Conservation (phyloP, 2,797 vertebrate species). For the Enteromius argenteus region DNA sequence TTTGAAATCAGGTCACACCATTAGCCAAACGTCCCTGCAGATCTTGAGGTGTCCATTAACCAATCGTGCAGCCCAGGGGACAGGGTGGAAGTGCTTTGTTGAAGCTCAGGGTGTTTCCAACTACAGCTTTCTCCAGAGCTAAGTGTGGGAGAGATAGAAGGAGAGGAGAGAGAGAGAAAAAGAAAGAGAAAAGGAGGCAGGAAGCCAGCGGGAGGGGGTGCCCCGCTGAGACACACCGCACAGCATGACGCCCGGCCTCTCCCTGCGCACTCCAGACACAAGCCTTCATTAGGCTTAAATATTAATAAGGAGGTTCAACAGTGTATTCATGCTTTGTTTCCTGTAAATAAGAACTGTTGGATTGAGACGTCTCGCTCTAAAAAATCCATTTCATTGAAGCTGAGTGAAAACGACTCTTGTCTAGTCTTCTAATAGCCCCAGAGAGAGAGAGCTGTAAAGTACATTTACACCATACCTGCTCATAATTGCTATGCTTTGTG, state of each 20-base stretch:
- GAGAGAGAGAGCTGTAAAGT: slow-evolving; percentile 1
- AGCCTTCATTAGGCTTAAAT: slow-evolving; percentile 74
- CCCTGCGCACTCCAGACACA: slow-evolving; percentile 54
- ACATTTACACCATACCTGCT: slow-evolving; percentile 24
- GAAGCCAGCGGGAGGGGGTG: background rate
- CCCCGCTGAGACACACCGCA: slow-evolving; percentile 31
- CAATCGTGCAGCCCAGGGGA: slow-evolving; percentile 12
- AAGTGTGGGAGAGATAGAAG: slow-evolving; percentile 17
- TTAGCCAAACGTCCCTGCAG: slow-evolving; percentile 1
- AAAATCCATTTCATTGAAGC: slow-evolving; percentile 60
- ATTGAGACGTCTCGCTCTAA: slow-evolving; percentile 51
- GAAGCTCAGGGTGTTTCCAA: slow-evolving; percentile 21
- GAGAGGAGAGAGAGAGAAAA: slow-evolving; percentile 21
- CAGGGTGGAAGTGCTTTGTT: background rate
- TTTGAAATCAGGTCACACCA: slow-evolving; percentile 31
- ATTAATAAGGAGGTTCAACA: slow-evolving; percentile 74
- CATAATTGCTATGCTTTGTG: slow-evolving; percentile 13
- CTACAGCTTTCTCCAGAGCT: background rate
- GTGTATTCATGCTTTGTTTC: slow-evolving; percentile 71
- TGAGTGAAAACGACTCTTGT: slow-evolving; percentile 58
- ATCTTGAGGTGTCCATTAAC: slow-evolving; percentile 35
- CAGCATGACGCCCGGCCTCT: slow-evolving; percentile 37
- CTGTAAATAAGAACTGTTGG: slow-evolving; percentile 69
- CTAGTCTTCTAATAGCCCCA: slow-evolving; percentile 43
- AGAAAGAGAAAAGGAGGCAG: slow-evolving; percentile 20